Conservation (phyloP, 2,888 invertebrate species). For the Oscheius sp. region DNA sequence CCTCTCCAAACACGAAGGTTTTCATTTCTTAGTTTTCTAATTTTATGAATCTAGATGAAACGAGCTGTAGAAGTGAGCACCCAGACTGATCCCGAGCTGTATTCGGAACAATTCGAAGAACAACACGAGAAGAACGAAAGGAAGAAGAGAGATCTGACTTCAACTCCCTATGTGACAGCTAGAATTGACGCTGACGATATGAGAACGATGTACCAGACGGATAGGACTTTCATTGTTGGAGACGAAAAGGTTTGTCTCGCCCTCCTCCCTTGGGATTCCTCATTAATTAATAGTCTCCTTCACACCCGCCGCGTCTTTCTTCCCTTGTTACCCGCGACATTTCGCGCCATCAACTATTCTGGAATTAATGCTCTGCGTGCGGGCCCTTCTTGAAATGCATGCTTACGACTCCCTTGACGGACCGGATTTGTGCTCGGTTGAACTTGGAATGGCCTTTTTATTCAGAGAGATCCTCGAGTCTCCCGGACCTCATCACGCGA, state of each 20-base stretch:
- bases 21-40: not conserved
- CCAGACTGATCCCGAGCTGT: slow-evolving; percentile 14
- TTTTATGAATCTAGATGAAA: slow-evolving; percentile 1
- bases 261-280: not conserved
- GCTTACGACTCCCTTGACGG: slow-evolving; percentile 9
- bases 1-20: slow-evolving; percentile 45
- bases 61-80: not conserved
- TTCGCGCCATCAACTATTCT: slow-evolving; percentile 11
- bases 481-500: slow-evolving; percentile 6
- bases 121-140: not conserved
- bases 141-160: slow-evolving; percentile 19
- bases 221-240: slow-evolving; percentile 59
- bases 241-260: slow-evolving; percentile 57
- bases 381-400: slow-evolving; percentile 12
- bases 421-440: slow-evolving; percentile 15
- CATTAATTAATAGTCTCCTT: not conserved
- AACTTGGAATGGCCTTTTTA: slow-evolving; percentile 16
- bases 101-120: slow-evolving; percentile 8
- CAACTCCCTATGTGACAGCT: slow-evolving; percentile 60
- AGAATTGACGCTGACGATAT: slow-evolving; percentile 55
- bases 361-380: slow-evolving; percentile 4
- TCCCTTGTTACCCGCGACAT: not conserved
- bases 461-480: slow-evolving; percentile 1
- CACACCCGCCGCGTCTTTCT: not conserved
- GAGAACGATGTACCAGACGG: slow-evolving; percentile 48